Conservation (phyloP, 2,113 vertebrate genomes). For the Choloepus hoffmanni region DNA sequence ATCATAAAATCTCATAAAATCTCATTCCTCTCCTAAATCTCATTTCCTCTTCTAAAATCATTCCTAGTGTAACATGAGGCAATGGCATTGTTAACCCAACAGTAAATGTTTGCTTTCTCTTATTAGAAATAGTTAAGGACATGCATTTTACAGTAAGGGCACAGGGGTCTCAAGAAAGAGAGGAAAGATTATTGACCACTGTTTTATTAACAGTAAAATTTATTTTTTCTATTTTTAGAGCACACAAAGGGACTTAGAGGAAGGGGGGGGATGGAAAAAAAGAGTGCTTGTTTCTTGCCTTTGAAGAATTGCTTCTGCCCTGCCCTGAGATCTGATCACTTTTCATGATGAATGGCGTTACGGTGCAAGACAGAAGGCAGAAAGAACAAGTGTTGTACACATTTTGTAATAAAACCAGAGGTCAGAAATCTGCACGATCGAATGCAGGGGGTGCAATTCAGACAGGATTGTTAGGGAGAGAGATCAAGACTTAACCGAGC, state of each 20-base stretch:
- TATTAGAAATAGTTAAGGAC: neutral
- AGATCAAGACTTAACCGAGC: neutral
- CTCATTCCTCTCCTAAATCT: too few relatives aligned
- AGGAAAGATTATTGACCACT: neutral
- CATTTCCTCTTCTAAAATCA: neutral
- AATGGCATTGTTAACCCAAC: neutral
- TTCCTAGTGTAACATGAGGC: conserved; percentile 11
- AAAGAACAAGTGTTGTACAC: neutral
- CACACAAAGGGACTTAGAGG: neutral
- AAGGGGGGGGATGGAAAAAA: neutral
- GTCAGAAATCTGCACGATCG: neutral
- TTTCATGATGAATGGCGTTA: neutral
- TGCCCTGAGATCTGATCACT: conserved; percentile 12
- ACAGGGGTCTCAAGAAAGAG: neutral
- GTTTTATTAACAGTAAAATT: conserved; percentile 55
- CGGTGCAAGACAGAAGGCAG: neutral
- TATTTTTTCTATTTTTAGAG: conserved; percentile 3
- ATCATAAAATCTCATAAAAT: too few relatives aligned
- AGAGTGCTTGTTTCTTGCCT: neutral
- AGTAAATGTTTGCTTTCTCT: conserved; percentile 5
- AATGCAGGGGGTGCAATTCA: neutral
- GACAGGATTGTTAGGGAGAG: neutral
- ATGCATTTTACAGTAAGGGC: neutral
- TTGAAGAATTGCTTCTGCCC: neutral
- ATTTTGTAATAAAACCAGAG: neutral